These are phyloP conservation scores for Theristicus caerulescens DNA, from an alignment of 2,113 vertebrate species.

Conservation along the genomic window DNA sequence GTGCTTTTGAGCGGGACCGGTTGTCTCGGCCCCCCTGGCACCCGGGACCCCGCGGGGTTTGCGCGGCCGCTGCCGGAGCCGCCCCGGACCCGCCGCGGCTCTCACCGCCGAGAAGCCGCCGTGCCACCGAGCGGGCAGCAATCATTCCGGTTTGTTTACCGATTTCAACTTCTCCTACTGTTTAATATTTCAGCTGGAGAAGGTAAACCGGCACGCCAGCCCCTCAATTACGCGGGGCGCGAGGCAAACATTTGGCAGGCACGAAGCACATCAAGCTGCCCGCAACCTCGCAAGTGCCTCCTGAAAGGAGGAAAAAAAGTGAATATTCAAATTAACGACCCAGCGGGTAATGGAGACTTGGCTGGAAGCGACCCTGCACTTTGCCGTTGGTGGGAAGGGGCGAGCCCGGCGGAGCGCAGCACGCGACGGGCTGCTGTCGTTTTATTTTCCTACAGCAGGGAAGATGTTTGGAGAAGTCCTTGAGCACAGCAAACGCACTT, in stretches of 20 bases:
- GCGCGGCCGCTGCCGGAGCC: neutral
- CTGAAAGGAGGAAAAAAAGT: neutral
- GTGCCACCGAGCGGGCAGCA: neutral
- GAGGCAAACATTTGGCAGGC: conserved; percentile 56
- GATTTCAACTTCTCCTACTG: conserved; percentile 13
- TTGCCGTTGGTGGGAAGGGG: neutral
- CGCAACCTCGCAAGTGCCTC: conserved; percentile 24
- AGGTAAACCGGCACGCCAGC: conserved; percentile 30
- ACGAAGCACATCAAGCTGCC: conserved; percentile 21
- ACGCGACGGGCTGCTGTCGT: neutral
- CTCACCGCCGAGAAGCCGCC: neutral
- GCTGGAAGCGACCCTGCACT: conserved; percentile 37
- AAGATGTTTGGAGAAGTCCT: conserved; percentile 53
- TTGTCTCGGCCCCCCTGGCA: rapidly evolving
- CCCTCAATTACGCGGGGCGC: conserved; percentile 47
- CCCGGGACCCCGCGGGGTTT: rapidly evolving
- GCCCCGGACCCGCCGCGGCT: rapidly evolving
- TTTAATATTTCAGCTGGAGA: conserved; percentile 63
- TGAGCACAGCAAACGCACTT: conserved; percentile 26
- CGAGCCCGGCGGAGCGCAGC: neutral
- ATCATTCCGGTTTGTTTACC: conserved; percentile 16
- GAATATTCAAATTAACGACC: conserved; percentile 46
- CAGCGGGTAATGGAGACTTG: conserved; percentile 51
- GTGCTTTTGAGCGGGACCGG: rapidly evolving
- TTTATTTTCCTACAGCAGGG: neutral